Evolutionary conservation across 1,140 invertebrate genomes (phyloP), one percentile per base, ranked within the genome.

Genomic region (Streblospio benedicti): DNA sequence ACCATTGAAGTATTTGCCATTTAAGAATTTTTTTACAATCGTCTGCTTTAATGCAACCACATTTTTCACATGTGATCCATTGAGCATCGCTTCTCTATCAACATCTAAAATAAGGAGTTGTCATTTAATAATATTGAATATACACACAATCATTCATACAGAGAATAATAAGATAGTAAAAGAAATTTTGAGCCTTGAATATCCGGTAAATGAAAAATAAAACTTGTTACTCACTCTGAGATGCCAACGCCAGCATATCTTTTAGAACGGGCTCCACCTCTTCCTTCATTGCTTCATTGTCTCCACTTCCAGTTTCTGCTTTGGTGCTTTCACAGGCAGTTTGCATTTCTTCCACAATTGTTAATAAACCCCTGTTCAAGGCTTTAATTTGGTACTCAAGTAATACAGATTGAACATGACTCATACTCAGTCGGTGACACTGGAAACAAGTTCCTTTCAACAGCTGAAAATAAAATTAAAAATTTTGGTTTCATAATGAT

Each of bases 301-400:
- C 60, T 2, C 33, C 56, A n/a, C 43, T 25, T 41, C 23, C 45
- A 30, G 61, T 60, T 31, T 69, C 61, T 50, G 57, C 57, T 38
- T 32, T 56, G n/a, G 49, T 57, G 27, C 43, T 45, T 9, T 44
- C 57, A 23, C 58, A 60, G 14, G 69, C 73, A 65, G 87, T 83
- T 30, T 88, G 73, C 32, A 81, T 43, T 28, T 86, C 83, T 43
- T 85, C 80, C 1, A 89, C 83, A 69, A 87, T 84, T 30, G 81
- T 84, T 0, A 89, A 79, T 69, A 85, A 82, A 0, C 93, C 92
- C 50, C 82, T 78, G 65, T 89, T 81, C 2, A 96, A 71, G 6
- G 93, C 79, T 49, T 84, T 81, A 16, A 94, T 72, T 73, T 94
- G 90, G 28, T 85, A 77, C 47, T 83, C 79, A 0, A 93, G 76